Evolutionary conservation across 92 coral and sea anemone species (phyloP).

Genomic region (Parazoanthus darwini): DNA sequence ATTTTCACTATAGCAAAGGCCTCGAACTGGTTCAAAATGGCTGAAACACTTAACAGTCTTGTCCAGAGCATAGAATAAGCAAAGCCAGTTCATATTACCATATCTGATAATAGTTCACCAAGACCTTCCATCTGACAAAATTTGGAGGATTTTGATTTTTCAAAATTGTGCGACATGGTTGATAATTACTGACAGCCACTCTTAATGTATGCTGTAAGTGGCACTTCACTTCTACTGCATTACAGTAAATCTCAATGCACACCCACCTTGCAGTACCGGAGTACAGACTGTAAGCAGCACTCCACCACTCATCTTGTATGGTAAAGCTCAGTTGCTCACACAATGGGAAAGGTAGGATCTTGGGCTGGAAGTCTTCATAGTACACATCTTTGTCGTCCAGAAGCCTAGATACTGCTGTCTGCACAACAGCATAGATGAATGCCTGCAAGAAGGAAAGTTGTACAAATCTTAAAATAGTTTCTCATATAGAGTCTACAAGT

Average conservation of each 20-base stretch:
- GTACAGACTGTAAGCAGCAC: constrained; percentile 84
- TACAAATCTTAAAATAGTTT: not conserved
- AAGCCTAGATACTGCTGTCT: constrained; percentile 75
- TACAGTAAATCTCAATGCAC: not conserved
- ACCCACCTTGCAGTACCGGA: constrained; percentile 83
- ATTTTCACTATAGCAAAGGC: no score
- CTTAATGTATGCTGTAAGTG: not conserved
- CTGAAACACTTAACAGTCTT: no score
- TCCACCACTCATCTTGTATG: constrained; percentile 95
- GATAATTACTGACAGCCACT: no score
- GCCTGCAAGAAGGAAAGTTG: constrained; percentile 61
- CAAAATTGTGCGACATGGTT: no score
- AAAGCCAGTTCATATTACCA: no score
- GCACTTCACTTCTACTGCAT: not conserved
- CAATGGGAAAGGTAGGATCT: constrained; percentile 82
- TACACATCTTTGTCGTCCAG: constrained; percentile 88
- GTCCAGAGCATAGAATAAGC: no score
- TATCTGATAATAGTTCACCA: no score
- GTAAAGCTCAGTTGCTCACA: constrained; percentile 70
- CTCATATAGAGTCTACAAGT: not conserved
- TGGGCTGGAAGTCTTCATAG: constrained; percentile 84
- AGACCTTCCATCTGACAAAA: no score
- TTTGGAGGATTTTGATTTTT: no score
- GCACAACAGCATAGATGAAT: constrained; percentile 92
- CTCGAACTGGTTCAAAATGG: no score